Conservation (phyloP, 1,140 invertebrate genomes). For the Drosophila obscura region DNA sequence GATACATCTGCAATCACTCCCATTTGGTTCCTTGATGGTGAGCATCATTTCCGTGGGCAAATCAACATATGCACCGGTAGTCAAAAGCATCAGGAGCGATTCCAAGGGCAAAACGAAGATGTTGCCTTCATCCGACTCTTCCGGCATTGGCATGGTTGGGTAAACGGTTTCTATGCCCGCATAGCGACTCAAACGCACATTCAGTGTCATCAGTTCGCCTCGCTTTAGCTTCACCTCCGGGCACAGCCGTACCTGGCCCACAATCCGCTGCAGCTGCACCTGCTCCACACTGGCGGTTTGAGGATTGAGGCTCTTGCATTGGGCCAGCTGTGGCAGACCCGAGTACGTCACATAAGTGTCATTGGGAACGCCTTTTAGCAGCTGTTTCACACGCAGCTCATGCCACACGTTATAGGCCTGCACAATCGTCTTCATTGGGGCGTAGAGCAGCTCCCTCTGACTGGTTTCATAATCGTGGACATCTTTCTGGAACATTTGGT, state of each 20-base stretch:
- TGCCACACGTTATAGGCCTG: constrained; percentile 46
- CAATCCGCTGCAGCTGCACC: constrained; percentile 32
- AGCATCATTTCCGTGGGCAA: constrained; percentile 64
- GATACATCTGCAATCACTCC: constrained; percentile 37
- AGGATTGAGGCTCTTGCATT: constrained; percentile 49
- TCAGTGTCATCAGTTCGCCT: constrained; percentile 27
- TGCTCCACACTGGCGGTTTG: constrained; percentile 39
- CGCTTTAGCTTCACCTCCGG: constrained; percentile 7
- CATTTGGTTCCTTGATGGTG: constrained; percentile 20
- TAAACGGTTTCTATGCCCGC: not conserved
- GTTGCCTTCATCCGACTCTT: constrained; percentile 8
- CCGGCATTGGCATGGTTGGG: not conserved
- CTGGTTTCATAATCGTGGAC: constrained; percentile 35
- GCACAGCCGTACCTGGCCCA: constrained; percentile 42
- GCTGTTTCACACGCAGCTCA: not conserved
- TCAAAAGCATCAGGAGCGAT: constrained; percentile 63
- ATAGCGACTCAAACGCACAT: constrained; percentile 54
- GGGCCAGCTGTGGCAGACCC: constrained; percentile 52
- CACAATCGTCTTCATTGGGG: constrained; percentile 51
- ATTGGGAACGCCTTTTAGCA: constrained; percentile 16
- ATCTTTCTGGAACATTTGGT: constrained; percentile 49
- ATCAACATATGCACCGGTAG: constrained; percentile 55
- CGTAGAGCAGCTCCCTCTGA: constrained; percentile 39
- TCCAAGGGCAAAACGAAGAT: constrained; percentile 61
- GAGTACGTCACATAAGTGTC: constrained; percentile 41